These are phyloP conservation scores for Drosophila multiciliata DNA, from an alignment of 2,888 invertebrate species.

Conservation along the genomic window DNA sequence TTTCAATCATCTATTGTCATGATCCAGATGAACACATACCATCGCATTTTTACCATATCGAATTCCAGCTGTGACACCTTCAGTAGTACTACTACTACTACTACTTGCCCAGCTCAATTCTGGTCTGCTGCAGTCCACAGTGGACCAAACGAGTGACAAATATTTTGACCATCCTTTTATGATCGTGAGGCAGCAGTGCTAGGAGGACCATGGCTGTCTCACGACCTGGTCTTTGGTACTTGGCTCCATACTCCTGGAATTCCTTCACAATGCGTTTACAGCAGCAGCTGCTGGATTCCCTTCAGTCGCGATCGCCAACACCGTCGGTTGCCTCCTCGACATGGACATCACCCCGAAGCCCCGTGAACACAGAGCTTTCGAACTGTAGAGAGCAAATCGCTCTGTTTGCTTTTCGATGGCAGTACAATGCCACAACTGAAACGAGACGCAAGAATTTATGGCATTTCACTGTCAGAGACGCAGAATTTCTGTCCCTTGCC, in stretches of 20 bases:
- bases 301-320: constrained; percentile 40
- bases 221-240: constrained; percentile 60
- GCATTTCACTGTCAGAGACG: constrained; percentile 79
- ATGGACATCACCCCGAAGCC: constrained; percentile 12
- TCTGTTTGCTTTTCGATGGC: constrained; percentile 57
- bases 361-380: neutral
- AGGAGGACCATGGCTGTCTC: constrained; percentile 67
- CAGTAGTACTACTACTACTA: constrained; percentile 24
- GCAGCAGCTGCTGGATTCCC: constrained; percentile 49
- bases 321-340: constrained; percentile 42
- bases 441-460: constrained; percentile 76
- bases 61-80: constrained; percentile 61
- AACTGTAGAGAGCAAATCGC: constrained; percentile 63
- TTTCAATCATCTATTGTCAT: constrained; percentile 56
- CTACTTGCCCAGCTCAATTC: constrained; percentile 9
- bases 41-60: constrained; percentile 63
- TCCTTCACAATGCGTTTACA: constrained; percentile 55
- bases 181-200: constrained; percentile 67
- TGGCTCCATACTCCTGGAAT: constrained; percentile 70
- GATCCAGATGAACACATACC: constrained; percentile 52
- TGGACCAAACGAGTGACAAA: constrained; percentile 56
- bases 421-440: constrained; percentile 66
- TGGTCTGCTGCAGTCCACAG: constrained; percentile 9
- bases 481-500: constrained; percentile 77
- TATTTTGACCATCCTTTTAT: constrained; percentile 77